Conservation (phyloP, 2,797 vertebrate genomes). For the Dromococcyx pavoninus region DNA sequence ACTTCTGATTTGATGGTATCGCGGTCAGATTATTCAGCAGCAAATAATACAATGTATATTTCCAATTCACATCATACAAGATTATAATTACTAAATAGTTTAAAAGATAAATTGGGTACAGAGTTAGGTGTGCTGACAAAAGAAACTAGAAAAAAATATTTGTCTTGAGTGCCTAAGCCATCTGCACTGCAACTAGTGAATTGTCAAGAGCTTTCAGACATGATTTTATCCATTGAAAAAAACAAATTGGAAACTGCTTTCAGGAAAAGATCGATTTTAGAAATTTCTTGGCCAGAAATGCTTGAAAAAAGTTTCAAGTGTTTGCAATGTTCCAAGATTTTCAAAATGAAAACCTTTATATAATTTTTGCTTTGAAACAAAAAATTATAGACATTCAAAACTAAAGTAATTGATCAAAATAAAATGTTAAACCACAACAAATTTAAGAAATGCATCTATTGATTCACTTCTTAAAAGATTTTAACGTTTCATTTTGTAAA, state of each 20-base stretch:
- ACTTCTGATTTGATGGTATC: not conserved
- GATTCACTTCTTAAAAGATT: not conserved
- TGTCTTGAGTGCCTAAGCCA: not conserved
- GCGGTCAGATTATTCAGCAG: not conserved
- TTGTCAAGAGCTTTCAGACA: not conserved
- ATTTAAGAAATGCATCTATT: not conserved
- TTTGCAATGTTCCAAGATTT: not conserved
- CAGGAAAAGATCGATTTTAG: not conserved
- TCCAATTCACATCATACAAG: not conserved
- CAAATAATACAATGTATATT: not conserved
- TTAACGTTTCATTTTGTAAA: not conserved
- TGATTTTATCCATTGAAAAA: not conserved
- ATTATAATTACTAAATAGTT: not conserved
- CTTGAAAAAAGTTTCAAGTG: not conserved
- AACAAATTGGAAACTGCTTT: not conserved
- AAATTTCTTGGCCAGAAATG: not conserved
- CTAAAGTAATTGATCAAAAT: not conserved
- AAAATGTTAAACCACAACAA: not conserved
- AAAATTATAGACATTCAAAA: not conserved
- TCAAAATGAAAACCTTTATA: not conserved
- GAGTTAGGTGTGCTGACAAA: not conserved
- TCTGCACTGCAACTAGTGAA: not conserved
- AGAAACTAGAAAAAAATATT: not conserved
- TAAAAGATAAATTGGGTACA: not conserved
- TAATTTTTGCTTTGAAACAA: not conserved